Base-by-base conservation (phyloP, 2,888 invertebrate species). In the Hyalella azteca region DNA sequence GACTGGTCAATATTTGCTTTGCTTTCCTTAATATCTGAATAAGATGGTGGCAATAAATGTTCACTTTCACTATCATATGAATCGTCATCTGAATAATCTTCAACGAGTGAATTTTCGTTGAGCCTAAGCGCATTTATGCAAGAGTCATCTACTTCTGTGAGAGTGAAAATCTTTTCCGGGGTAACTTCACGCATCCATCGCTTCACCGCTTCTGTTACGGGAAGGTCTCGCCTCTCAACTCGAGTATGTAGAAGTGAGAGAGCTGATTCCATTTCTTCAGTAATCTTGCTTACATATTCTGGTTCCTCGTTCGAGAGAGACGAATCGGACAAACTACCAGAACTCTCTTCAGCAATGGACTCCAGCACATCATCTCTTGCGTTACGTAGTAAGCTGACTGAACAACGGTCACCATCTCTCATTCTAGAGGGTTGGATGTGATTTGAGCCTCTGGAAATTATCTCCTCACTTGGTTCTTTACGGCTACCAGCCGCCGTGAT, bases 121-220 rank as follows among this genome's bases (percentile, higher is more conserved):
- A 77, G 49, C 40, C 80, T 32, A 7, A 80, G 49, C 32, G n/a
- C 66, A 36, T 29, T 66, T n/a, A 66, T 29, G 29, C 54, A 54
- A 59, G 77, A 48, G 48, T 81, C 80, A 39, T 78, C 45, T 45
- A 81, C 84, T 26, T 81, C 76, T 26, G 82, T 77, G 15, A 84
- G 73, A n/a, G 78, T 73, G 77, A 84, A 84, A 26, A 81, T 82
- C 73, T 84, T 84, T 73, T 84, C 84, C 39, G 84, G 84, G 40
- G 82, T 84, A 49, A 82, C 81, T 66, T 84, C 84, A 22, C 82
- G 78, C 26, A 84, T 82, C 84, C 84, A 84, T 75, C 82, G 77
- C 54, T 79, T 82, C n/a, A 84, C 84, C 41, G 84, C 84, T 79
- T 84, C 82, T 22, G 84, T 84, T 36, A 84, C 84, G 66, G 77